A percentile compares a stretch with the other conserved stretches of the same genome.
Conservation (phyloP, 2,797 vertebrate genomes). For the Hydrocynus forskahlii region DNA sequence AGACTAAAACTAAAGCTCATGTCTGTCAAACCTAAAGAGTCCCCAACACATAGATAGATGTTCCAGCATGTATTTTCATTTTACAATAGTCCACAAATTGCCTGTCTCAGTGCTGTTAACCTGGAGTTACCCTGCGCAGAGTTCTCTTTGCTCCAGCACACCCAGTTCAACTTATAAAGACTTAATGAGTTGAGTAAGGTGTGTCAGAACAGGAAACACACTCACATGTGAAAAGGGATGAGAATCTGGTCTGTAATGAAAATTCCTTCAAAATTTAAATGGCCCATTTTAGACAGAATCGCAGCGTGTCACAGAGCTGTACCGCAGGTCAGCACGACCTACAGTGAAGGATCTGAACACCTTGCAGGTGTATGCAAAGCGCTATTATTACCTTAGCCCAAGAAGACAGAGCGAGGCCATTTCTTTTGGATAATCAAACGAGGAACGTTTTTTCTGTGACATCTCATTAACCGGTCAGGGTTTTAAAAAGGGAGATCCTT, state of each 20-base stretch:
- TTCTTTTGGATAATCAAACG: slow-evolving; percentile 29
- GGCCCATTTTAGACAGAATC: not conserved
- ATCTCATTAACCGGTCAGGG: slow-evolving; percentile 27
- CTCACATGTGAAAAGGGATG: not conserved
- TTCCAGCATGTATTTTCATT: not conserved
- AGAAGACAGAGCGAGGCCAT: not conserved
- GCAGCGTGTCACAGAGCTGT: not conserved
- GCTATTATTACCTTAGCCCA: slow-evolving; percentile 11
- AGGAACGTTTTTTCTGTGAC: not conserved
- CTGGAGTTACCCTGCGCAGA: too few relatives aligned
- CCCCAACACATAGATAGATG: not conserved
- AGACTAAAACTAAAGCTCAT: too few relatives aligned
- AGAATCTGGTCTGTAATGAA: not conserved
- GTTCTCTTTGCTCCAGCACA: not conserved
- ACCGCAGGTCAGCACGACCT: not conserved
- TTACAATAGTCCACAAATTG: not conserved
- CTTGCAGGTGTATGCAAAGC: not conserved
- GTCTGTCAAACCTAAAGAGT: not conserved
- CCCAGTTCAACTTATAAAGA: not conserved
- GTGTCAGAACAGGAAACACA: not conserved
- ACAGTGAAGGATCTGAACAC: not conserved
- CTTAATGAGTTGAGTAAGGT: not conserved
- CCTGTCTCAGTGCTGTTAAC: not conserved
- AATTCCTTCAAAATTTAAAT: not conserved
- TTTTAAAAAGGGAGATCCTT: slow-evolving; percentile 48